Evolutionary conservation across 2,888 invertebrate genomes (phyloP), one percentile per base, ranked within the genome.

Genomic region (Tenthredo notha): DNA sequence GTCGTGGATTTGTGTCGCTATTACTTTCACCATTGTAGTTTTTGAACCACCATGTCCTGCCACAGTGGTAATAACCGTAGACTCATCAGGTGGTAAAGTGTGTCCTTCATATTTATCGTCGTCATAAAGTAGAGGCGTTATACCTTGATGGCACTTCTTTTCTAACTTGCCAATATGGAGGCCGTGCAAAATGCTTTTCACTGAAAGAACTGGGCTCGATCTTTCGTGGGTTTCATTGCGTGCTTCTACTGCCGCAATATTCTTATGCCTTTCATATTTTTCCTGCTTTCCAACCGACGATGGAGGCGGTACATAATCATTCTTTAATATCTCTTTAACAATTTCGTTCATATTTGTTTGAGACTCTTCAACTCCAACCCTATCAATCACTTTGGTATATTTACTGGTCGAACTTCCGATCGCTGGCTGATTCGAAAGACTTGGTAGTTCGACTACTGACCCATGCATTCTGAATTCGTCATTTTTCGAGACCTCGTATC

Each of bases 301-400:
- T 12, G 25, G 54, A 7, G 77, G 25, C 77, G 50, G 29, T n/a
- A 6, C 15, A 37, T 80, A 61, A 61, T 80, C 58, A 9, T 61
- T 37, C 33, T 37, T 61, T 1, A 80, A 61, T 61, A 80, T 61
- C 37, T 80, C 21, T 21, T 80, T 80, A 58, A 58, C 40, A 18
- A 80, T 80, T 25, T 80, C 61, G 50, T 61, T 61, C 40, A 80
- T 58, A 37, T 80, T 40, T 21, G 80, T 61, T 37, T 77, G 50
- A 77, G 77, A 25, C 33, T 33, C 43, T 37, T 37, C 5, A 70
- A 40, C 54, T 7, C 29, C 67, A 18, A 29, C 67, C 25, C 67
- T 12, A 5, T 29, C 29, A 33, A 18, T 25, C 7, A 29, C 4
- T 18, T 4, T 12, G 37, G 0, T 21, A 25, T 74, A 47, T 50